Conservation (phyloP, 2,113 vertebrate genomes). For the Ahaetulla prasina region DNA sequence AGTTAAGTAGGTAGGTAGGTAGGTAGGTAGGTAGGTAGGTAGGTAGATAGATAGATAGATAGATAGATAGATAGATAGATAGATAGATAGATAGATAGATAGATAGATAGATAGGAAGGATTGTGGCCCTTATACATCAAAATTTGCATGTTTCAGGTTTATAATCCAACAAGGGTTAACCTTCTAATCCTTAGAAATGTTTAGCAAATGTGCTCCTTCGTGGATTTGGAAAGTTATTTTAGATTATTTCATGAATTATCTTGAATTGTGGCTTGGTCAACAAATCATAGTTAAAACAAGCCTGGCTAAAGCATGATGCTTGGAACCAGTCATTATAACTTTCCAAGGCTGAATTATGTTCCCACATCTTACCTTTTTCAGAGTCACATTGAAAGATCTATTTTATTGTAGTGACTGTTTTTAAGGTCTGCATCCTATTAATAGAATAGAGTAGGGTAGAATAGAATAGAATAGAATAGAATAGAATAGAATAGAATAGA, state of each 20-base stretch:
- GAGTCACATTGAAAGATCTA: not conserved
- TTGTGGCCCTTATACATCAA: not conserved
- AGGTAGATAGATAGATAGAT: no score
- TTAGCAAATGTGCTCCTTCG: not conserved
- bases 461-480: no score
- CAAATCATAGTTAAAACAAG: not conserved
- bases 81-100: no score
- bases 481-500: no score
- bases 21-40: no score
- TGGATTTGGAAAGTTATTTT: not conserved
- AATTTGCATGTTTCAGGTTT: not conserved
- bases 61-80: no score
- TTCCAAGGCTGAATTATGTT: not conserved
- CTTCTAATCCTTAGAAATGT: not conserved
- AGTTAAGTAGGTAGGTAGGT: no score
- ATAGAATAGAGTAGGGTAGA: no score
- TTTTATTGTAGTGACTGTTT: not conserved
- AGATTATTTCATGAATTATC: not conserved
- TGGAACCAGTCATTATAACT: not conserved
- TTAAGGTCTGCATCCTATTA: not conserved
- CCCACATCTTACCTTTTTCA: not conserved
- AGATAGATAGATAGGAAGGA: not conserved
- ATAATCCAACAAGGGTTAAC: not conserved
- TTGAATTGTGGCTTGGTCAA: not conserved
- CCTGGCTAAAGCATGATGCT: not conserved